Evolutionary conservation across 1,140 invertebrate genomes (phyloP), one percentile per base, ranked within the genome.

Genomic region (Macrotrachela quadricornifera): DNA sequence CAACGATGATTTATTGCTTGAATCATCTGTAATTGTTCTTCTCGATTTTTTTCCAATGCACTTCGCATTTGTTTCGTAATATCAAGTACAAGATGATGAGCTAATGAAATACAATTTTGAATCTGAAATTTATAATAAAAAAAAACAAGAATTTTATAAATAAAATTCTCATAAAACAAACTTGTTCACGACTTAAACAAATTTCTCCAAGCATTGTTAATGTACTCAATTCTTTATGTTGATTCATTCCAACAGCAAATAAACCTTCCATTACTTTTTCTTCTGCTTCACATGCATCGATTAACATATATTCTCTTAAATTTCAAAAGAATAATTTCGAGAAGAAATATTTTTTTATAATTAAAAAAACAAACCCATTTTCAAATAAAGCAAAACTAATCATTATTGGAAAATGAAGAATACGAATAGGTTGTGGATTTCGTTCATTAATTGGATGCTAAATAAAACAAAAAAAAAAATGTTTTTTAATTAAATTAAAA

Each of bases 391-490:
- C 82, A 71, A 84, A 90, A 37, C 82, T 80, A 12, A 85, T 69
- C 67, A 82, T 84, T 16, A 92, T 75, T 46, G 88, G 87, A 76
- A 83, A 81, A 66, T 91, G 86, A 63, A 83, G 81, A 18, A 92
- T 70, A 21, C 82, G 81, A 44, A 85, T 74, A 6, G 84, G 80
- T 52, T 90, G 76, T 14, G 83, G 81, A 64, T 90, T 83, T 61
- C 79, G 79, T 63, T 92, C 85, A 46, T 79, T 74, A 57, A 79
- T 71, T 21, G 78, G 77, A 67, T 88, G 85, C 70, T 72, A 57
- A 30, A 36, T 60, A 56, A 16, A 40, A 8, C 4, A 11, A 17
- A 51, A 38, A 10, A 30, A n/a, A 44, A 55, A 12, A 14, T 21
- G 21, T 47, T 42, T 37, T 9, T n/a, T 30, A 2, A 30, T n/a